phyloP scores from a whole-genome alignment of 2,888 invertebrate genomes.

The Cheilosia soror region DNA sequence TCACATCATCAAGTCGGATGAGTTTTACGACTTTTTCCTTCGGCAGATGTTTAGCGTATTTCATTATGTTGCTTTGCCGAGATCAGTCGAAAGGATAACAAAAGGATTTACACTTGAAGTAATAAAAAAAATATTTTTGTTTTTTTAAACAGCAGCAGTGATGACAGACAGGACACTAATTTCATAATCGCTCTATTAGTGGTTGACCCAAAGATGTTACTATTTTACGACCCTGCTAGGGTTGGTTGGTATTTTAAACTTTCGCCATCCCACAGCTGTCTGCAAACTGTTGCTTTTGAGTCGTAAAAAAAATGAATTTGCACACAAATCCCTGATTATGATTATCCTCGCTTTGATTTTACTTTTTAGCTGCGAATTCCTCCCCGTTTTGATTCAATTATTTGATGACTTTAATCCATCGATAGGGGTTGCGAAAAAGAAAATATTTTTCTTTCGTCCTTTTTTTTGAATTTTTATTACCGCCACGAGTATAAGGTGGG shows the following conservation, averaged over 20 bases:
- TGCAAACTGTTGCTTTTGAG: constrained; percentile 24
- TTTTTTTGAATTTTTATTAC: constrained; percentile 58
- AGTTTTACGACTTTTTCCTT: constrained; percentile 69
- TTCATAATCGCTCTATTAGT: constrained; percentile 71
- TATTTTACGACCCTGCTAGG: constrained; percentile 33
- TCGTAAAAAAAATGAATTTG: constrained; percentile 55
- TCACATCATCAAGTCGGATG: constrained; percentile 64
- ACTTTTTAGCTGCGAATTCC: constrained; percentile 11
- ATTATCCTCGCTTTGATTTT: constrained; percentile 51
- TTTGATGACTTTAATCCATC: constrained; percentile 67
- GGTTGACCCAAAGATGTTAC: constrained; percentile 5
- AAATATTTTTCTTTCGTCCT: constrained; percentile 37
- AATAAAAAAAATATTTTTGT: constrained; percentile 37
- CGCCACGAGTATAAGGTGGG: constrained; percentile 31
- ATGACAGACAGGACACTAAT: constrained; percentile 45
- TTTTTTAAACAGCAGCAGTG: constrained; percentile 13
- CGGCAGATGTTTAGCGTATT: constrained; percentile 69
- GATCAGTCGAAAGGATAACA: constrained; percentile 68
- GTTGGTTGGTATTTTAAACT: constrained; percentile 45
- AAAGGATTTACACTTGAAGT: constrained; percentile 70
- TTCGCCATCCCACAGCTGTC: background rate
- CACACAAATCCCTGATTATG: constrained; percentile 63
- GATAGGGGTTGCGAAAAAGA: constrained; percentile 62
- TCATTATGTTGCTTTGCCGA: constrained; percentile 38
- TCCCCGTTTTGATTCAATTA: constrained; percentile 25